A percentile compares a stretch with the other conserved stretches of the same genome.
Evolutionary conservation across 2,797 vertebrate species (phyloP).

Genomic region (Paramormyrops hopkinsi): DNA sequence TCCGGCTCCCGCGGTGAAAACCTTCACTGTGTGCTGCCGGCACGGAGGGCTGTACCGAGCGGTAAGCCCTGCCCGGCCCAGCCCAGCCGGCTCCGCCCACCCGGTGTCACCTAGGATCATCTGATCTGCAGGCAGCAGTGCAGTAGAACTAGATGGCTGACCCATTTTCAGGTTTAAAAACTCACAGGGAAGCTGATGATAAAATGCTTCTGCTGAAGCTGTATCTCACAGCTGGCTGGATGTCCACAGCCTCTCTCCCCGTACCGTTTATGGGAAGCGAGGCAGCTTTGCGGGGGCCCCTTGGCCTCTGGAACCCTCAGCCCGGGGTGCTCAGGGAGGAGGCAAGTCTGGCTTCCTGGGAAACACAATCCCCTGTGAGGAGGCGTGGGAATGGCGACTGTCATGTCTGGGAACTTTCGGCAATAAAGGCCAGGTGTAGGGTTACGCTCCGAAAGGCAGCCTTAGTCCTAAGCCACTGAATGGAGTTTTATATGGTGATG

Average conservation of each 20-base stretch:
- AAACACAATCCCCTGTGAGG: not conserved
- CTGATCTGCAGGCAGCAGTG: not conserved
- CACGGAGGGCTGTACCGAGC: slow-evolving; percentile 81
- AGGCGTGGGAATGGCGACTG: not conserved
- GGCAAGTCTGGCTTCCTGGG: not conserved
- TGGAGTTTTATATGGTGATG: not conserved
- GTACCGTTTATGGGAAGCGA: not conserved
- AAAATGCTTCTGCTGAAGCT: not conserved
- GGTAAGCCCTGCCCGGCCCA: slow-evolving; percentile 52
- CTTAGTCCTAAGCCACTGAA: not conserved
- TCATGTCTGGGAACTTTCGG: not conserved
- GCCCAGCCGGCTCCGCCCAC: not conserved
- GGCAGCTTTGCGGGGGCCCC: not conserved
- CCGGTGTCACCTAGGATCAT: not conserved
- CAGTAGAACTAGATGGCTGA: not conserved
- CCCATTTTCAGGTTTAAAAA: not conserved
- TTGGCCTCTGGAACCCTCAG: not conserved
- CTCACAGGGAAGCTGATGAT: not conserved
- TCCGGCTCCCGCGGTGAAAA: slow-evolving; percentile 65
- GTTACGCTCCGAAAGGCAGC: not conserved
- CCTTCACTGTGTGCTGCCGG: slow-evolving; percentile 83
- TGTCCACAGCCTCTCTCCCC: not conserved
- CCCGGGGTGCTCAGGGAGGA: not conserved
- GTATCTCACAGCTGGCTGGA: not conserved
- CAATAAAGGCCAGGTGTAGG: not conserved